Conservation (phyloP, 1,140 invertebrate genomes). For the Zeugodacus cucurbitae region DNA sequence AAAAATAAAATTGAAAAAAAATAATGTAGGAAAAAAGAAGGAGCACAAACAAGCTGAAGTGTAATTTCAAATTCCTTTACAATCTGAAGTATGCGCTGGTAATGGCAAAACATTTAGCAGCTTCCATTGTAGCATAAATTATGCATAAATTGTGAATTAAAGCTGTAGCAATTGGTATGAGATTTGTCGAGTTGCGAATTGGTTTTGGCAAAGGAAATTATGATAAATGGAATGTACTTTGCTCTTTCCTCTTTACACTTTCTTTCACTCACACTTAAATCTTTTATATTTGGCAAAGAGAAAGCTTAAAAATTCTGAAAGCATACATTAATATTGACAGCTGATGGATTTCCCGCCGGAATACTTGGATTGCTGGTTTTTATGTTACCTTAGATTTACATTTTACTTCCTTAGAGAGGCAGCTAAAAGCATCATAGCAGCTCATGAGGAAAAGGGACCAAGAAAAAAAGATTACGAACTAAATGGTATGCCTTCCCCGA, state of each 20-base stretch:
- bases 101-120: not conserved
- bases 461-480: too few species aligned
- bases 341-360: not conserved
- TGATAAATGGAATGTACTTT: not conserved
- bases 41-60: not conserved
- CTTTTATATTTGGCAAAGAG: not conserved
- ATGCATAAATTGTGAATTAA: not conserved
- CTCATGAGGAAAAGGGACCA: too few species aligned
- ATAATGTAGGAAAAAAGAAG: too few species aligned
- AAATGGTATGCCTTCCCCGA: too few species aligned
- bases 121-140: not conserved
- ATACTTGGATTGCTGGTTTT: too few species aligned
- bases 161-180: not conserved
- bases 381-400: too few species aligned
- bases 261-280: too few species aligned
- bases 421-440: too few species aligned
- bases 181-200: not conserved
- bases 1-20: not conserved
- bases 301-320: not conserved
- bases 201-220: not conserved
- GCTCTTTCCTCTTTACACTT: too few species aligned
- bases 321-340: not conserved
- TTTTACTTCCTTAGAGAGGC: too few species aligned
- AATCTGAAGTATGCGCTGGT: not conserved
- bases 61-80: not conserved